Percentiles rank a stretch among this genome's conserved stretches.
Conservation (phyloP, 2,888 invertebrate species). For the Oxycera nigricornis region DNA sequence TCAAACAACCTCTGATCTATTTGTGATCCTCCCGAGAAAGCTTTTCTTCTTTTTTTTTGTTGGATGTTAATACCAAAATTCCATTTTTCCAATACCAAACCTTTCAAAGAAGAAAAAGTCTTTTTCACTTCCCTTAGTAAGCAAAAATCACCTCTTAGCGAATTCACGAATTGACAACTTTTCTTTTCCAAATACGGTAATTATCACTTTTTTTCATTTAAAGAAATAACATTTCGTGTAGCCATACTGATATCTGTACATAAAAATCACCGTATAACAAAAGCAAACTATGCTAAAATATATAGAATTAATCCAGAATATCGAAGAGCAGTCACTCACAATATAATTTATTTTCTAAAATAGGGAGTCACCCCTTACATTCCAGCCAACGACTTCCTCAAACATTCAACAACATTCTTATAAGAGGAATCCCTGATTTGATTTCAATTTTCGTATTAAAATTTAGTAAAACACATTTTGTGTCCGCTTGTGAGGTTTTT, state of each 20-base stretch:
- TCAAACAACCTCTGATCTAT: neutral
- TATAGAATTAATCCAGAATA: neutral
- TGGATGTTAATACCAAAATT: neutral
- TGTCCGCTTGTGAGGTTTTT: neutral
- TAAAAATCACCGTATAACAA: neutral
- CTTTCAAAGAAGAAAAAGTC: neutral
- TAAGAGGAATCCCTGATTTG: no score
- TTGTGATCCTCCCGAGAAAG: neutral
- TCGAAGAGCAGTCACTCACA: neutral
- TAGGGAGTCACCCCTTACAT: neutral
- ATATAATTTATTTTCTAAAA: neutral
- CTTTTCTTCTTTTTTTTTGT: constrained; percentile 16
- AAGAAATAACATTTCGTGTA: neutral
- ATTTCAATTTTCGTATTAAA: no score
- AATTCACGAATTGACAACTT: neutral
- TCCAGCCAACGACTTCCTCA: neutral
- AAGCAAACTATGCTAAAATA: neutral
- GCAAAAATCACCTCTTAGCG: neutral
- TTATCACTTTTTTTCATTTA: neutral
- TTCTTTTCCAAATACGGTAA: neutral
- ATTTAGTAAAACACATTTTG: neutral
- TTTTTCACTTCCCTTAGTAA: neutral
- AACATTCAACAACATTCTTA: neutral
- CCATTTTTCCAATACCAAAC: neutral
- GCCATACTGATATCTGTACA: neutral